Percentiles rank a stretch among this genome's conserved stretches.
Conservation (phyloP, 2,113 vertebrate species). For the Laticauda colubrina region DNA sequence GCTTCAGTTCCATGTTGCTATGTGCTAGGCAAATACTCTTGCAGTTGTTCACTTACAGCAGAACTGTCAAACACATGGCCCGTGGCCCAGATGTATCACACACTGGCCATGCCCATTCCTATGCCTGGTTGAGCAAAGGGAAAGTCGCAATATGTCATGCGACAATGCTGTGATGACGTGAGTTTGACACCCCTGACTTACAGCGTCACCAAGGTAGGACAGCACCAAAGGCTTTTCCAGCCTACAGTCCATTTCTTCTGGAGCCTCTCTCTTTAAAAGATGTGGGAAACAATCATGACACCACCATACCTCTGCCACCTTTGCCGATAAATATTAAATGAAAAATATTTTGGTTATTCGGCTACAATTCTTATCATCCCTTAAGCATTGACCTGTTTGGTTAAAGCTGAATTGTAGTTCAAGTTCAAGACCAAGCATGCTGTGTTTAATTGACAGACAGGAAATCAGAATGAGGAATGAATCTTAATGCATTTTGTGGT, state of each 20-base stretch:
- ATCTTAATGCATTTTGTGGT: not conserved
- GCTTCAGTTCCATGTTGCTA: not conserved
- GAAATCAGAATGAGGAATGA: not conserved
- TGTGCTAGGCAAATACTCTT: not conserved
- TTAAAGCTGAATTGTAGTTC: not conserved
- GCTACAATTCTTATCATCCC: not conserved
- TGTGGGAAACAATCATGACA: not conserved
- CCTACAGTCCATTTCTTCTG: not conserved
- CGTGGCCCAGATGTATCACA: no score
- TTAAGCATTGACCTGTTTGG: not conserved
- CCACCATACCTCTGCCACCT: not conserved
- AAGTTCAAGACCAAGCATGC: not conserved
- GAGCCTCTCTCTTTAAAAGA: not conserved
- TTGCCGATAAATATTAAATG: not conserved
- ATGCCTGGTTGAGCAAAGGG: no score
- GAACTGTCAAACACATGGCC: no score
- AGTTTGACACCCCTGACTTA: not conserved
- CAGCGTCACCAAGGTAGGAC: not conserved
- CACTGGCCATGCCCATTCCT: no score
- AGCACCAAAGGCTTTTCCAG: not conserved
- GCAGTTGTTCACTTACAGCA: not conserved
- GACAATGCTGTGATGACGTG: rapidly evolving
- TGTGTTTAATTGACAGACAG: not conserved
- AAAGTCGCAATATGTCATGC: no score
- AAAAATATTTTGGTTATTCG: not conserved